Evolutionary conservation across 2,113 vertebrate genomes (phyloP), one percentile per base, ranked within the genome.

Genomic region (Bufo bufo): DNA sequence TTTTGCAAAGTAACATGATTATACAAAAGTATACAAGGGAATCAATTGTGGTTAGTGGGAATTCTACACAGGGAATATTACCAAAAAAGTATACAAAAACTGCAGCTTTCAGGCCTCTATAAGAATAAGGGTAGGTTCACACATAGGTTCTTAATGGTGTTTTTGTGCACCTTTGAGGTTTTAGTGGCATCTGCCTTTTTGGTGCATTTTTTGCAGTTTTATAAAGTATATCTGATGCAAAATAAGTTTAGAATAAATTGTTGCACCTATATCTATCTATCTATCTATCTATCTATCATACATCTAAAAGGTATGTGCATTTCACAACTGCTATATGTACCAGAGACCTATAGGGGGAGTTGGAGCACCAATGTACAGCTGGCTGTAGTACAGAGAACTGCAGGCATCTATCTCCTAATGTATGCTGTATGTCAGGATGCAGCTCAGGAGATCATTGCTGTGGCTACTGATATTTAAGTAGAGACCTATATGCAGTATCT

Each of bases 271-370:
- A 33, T 33, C 33, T 33, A 33, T 33, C 33, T 33, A 33, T 33
- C 33, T 33, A 33, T 33, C 33, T 33, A 33, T 33, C 33, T 33
- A 33, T 33, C 33, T 33, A 33, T 33, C 33, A 33, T 33, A 33
- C 33, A 33, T 33, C 33, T 33, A 33, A 33, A 33, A 33, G 33
- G 33, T 49, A 47, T 16, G 72, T 13, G 5, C 6, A 47, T 16
- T 45, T 49, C 8, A 9, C 43, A 63, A 6, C 45, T 85, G 85
- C 63, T 45, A 71, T 81, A 71, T 43, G n/a, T 45, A 43, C 5
- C 4, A 45, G 1, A 16, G n/a, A 65, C 85, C 85, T 69, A 86
- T 23, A 86, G 85, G 77, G 59, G 85, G 85, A 79, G 85, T 19
- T 45, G 20, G 13, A 69, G 10, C 75, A 78, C 85, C 23, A 61